Conservation (phyloP, 2,797 vertebrate genomes). For the Podarcis siculus region DNA sequence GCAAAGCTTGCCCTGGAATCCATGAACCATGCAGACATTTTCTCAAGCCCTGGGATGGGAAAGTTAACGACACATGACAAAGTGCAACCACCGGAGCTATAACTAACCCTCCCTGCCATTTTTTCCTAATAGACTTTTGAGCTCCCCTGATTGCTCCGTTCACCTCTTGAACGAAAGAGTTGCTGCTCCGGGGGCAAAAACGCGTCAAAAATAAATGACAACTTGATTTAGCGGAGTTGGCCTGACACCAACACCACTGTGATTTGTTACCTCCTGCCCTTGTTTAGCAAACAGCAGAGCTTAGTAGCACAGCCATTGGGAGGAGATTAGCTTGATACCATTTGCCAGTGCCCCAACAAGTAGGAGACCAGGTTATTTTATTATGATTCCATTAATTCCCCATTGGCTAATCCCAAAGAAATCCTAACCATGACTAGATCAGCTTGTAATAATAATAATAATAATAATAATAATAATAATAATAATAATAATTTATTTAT, state of each 20-base stretch:
- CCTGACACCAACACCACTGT: slow-evolving; percentile 66
- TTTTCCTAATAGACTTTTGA: slow-evolving; percentile 71
- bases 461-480: too few species aligned
- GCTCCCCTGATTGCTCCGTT: slow-evolving; percentile 67
- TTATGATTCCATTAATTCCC: neutral
- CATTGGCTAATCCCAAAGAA: neutral
- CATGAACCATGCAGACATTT: slow-evolving; percentile 61
- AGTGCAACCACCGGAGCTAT: slow-evolving; percentile 61
- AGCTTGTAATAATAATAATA: neutral
- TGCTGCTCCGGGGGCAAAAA: slow-evolving; percentile 67
- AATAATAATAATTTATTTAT: too few species aligned
- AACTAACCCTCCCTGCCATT: slow-evolving; percentile 72
- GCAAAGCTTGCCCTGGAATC: slow-evolving; percentile 44
- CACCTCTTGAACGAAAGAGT: slow-evolving; percentile 67
- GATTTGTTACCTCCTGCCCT: slow-evolving; percentile 68
- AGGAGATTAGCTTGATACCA: slow-evolving; percentile 35
- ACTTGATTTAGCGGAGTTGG: slow-evolving; percentile 72
- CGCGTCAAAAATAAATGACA: slow-evolving; percentile 73
- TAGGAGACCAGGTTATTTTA: neutral
- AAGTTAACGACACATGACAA: slow-evolving; percentile 72
- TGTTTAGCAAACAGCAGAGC: slow-evolving; percentile 59
- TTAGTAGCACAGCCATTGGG: slow-evolving; percentile 46
- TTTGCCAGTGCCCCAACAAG: slow-evolving; percentile 1
- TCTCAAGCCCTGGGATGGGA: slow-evolving; percentile 56
- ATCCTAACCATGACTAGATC: too few species aligned